Evolutionary conservation across 2,797 vertebrate genomes (phyloP).

Genomic region (Phylloscopus collybita): DNA sequence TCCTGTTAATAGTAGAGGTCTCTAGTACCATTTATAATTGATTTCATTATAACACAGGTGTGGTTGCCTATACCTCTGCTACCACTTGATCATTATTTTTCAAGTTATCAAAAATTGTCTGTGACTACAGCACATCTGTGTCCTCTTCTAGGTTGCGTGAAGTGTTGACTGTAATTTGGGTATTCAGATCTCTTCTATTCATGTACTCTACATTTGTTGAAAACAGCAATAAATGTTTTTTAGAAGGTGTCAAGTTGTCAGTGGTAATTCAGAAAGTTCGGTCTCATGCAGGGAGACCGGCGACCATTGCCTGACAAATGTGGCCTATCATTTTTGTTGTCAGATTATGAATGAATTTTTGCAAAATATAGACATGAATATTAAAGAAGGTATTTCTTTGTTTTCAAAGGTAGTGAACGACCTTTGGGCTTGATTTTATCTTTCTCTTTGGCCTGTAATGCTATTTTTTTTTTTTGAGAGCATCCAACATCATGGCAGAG

Average conservation of each 20-base stretch:
- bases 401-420: background rate
- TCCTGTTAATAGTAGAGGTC: background rate
- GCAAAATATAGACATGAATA: background rate
- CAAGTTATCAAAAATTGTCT: background rate
- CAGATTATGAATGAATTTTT: background rate
- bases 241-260: background rate
- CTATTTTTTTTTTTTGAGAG: background rate
- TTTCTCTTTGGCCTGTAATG: background rate
- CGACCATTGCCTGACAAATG: background rate
- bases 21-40: background rate
- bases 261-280: background rate
- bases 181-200: background rate
- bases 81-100: background rate
- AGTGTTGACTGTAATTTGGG: background rate
- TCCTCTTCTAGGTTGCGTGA: background rate
- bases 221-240: background rate
- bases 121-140: background rate
- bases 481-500: background rate
- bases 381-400: background rate
- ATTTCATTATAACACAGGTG: background rate
- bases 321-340: background rate
- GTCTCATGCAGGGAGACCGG: background rate
- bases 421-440: background rate
- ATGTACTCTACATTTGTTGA: background rate
- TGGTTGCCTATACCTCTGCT: background rate